Percentiles rank a stretch among this genome's conserved stretches.
These are phyloP conservation scores for Amphilophus citrinellus DNA, from an alignment of 2,113 vertebrate genomes.

Conservation along the genomic window DNA sequence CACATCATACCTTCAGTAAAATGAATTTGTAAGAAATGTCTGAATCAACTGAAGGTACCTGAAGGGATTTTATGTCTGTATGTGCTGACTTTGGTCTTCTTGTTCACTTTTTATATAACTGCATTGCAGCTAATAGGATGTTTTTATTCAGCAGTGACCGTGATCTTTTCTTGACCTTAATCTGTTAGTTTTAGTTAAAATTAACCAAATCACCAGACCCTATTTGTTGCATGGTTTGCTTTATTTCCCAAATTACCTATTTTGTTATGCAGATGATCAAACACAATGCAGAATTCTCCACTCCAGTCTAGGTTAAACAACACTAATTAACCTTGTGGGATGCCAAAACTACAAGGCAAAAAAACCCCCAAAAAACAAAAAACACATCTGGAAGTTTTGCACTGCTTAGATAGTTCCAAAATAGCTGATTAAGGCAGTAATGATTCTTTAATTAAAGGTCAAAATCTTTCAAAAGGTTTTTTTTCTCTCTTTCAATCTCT, in stretches of 20 bases:
- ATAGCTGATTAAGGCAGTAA: not conserved
- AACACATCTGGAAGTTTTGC: not conserved
- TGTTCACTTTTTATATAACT: not conserved
- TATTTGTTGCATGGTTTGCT: not conserved
- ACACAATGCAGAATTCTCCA: not conserved
- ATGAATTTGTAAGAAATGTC: not conserved
- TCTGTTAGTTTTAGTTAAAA: not conserved
- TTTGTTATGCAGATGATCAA: not conserved
- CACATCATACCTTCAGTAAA: not conserved
- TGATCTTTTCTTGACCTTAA: not conserved
- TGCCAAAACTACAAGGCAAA: not conserved
- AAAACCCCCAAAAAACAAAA: not conserved
- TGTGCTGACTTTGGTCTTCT: not conserved
- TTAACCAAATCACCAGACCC: not conserved
- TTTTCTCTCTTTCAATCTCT: not conserved
- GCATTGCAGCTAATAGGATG: not conserved
- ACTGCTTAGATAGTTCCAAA: not conserved
- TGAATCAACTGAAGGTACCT: not conserved
- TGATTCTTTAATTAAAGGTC: conserved; percentile 35
- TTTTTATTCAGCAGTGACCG: not conserved
- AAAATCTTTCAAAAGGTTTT: not conserved
- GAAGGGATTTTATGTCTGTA: not conserved
- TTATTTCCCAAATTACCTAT: conserved; percentile 1
- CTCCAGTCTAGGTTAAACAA: not conserved
- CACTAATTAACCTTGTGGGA: not conserved